phyloP scores from a whole-genome alignment of 2,888 invertebrate genomes.

The Koerneria pararmatus region DNA sequence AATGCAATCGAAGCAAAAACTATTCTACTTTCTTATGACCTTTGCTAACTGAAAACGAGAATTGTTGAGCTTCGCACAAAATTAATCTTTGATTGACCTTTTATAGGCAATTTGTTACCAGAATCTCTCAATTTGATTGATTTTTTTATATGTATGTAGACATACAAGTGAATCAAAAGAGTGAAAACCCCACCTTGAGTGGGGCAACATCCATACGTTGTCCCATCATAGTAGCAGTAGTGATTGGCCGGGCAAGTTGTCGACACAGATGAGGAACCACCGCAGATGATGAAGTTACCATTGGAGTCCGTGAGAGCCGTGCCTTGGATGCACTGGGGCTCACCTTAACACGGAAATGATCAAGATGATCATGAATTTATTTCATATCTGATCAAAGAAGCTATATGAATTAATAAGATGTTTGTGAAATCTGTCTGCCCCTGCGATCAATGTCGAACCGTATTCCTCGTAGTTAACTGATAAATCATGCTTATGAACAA shows the following conservation, averaged over 20 bases:
- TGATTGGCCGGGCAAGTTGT: conserved; percentile 58
- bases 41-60: too few species aligned
- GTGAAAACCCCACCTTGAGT: conserved; percentile 41
- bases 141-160: neutral
- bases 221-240: conserved; percentile 59
- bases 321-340: conserved; percentile 59
- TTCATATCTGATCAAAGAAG: neutral
- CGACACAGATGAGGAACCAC: conserved; percentile 45
- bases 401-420: too few species aligned
- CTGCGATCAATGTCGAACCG: too few species aligned
- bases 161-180: neutral
- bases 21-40: too few species aligned
- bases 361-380: neutral
- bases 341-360: conserved; percentile 28
- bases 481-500: too few species aligned
- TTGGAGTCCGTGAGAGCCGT: conserved; percentile 58
- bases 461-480: conserved; percentile 11
- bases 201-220: conserved; percentile 59
- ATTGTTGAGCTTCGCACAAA: too few species aligned
- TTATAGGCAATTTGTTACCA: too few species aligned
- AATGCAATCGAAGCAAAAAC: too few species aligned
- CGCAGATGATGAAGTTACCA: conserved; percentile 58
- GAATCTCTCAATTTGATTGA: too few species aligned
- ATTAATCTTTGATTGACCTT: too few species aligned
- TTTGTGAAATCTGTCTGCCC: too few species aligned